phyloP scores from a whole-genome alignment of 2,888 invertebrate species.

The Drosophila peninsularis region DNA sequence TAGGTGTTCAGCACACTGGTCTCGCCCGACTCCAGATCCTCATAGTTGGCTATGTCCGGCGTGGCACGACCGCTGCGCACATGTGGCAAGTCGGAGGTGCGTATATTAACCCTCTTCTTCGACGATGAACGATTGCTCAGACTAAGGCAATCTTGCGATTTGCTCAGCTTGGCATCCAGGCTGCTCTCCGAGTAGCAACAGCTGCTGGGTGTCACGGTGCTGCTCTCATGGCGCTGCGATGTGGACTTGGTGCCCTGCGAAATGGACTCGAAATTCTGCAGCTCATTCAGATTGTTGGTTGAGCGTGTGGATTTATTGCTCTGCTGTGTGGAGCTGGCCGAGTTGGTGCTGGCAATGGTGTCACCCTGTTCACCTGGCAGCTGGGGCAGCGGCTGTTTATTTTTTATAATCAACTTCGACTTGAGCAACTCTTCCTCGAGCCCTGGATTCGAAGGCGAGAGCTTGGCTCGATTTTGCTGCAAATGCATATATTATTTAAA shows the following conservation, averaged over 20 bases:
- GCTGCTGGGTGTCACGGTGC: constrained; percentile 84
- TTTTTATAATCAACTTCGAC: constrained; percentile 84
- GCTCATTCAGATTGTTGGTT: constrained; percentile 85
- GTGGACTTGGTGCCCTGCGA: constrained; percentile 81
- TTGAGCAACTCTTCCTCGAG: constrained; percentile 83
- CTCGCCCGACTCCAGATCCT: constrained; percentile 84
- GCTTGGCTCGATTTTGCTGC: constrained; percentile 81
- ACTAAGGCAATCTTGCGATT: constrained; percentile 85
- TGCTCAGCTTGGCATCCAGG: constrained; percentile 83
- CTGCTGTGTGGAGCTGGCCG: constrained; percentile 68
- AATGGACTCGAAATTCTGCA: constrained; percentile 83
- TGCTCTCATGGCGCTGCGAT: constrained; percentile 82
- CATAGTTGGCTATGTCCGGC: constrained; percentile 82
- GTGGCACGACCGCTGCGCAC: constrained; percentile 83
- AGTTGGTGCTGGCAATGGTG: constrained; percentile 61
- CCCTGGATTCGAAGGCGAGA: constrained; percentile 83
- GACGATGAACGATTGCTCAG: constrained; percentile 85
- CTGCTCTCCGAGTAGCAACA: constrained; percentile 84
- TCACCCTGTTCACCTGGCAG: constrained; percentile 74
- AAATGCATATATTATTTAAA: not conserved
- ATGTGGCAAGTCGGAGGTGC: constrained; percentile 85
- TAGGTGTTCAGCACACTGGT: constrained; percentile 83
- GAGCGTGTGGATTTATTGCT: constrained; percentile 75
- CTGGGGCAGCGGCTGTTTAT: constrained; percentile 85
- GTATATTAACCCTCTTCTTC: constrained; percentile 88